Base-by-base conservation (phyloP, 2,888 invertebrate genomes). In the Lycia hirtaria region DNA sequence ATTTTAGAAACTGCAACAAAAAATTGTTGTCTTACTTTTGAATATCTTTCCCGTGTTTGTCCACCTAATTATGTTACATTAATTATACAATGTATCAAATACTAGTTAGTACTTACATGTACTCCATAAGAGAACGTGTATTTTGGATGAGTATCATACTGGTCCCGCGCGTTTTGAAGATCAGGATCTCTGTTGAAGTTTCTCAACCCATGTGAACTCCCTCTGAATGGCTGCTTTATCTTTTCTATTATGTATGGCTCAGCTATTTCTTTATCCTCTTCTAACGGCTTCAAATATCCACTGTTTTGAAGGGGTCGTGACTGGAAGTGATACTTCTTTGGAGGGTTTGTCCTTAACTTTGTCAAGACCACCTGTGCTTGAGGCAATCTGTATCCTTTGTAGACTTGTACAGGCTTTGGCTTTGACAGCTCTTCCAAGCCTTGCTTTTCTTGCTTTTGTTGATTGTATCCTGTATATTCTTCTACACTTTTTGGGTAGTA, bases 41-140 rank as follows among this genome's bases (percentile, higher is more conserved):
- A 9, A 32, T 4, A 32, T 4, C 6, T 14, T 3, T 32, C 7
- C 32, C 14, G 14, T 14, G 2, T 1, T 14, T 4, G 12, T 30
- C 12, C 4, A 12, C 3, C 2, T 12, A 12, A 9, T 30, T 14
- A 4, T 33, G 7, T n/a, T n/a, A n/a, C 12, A 3, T 12, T 4
- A 9, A 30, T 2, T 9, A 20, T 22, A 26, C 24, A 37, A 12
- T 2, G 9, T 51, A 5, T 38, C 14, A 43, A 53, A 54, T 4
- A 15, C 9, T 73, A n/a, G n/a, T n/a, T n/a, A n/a, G n/a, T n/a
- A 90, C 91, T 91, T 64, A 91, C 91, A 69, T 86, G 75, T 17
- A 86, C 83, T 62, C 85, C 87, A 64, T 87, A 87, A 0, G 86
- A 81, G 70, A 68, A 88, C 1, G 75, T 68, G 64, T 87, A 87